These are phyloP conservation scores for Pachypeltis micranthus DNA, from an alignment of 1,140 invertebrate species.

Conservation along the genomic window DNA sequence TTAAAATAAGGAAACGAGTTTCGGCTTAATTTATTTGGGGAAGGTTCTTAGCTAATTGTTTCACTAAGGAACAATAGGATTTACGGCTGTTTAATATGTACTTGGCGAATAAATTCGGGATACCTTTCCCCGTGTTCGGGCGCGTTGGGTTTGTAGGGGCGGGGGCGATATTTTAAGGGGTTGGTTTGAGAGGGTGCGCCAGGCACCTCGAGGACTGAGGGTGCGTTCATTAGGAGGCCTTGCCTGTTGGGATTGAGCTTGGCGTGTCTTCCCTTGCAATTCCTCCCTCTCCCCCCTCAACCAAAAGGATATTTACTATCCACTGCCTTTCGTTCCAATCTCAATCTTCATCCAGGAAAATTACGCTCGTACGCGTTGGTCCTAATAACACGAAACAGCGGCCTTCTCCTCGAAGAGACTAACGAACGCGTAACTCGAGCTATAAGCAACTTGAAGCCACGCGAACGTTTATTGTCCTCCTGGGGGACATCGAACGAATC, in stretches of 20 bases:
- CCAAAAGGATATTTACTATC: conserved; percentile 1
- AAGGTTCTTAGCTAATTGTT: conserved; percentile 12
- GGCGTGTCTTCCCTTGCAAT: background rate
- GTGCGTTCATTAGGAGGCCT: conserved; percentile 2
- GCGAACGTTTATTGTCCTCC: no score
- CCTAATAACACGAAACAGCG: no score
- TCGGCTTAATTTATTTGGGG: conserved; percentile 12
- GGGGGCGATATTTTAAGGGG: background rate
- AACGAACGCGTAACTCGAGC: no score
- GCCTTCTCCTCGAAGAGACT: no score
- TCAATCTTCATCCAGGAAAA: background rate
- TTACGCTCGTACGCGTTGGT: no score
- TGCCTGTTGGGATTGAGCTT: conserved; percentile 1
- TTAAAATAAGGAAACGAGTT: conserved; percentile 15
- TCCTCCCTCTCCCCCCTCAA: background rate
- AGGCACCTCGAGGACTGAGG: background rate
- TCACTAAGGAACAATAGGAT: conserved; percentile 12
- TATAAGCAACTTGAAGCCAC: no score
- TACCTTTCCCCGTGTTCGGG: background rate
- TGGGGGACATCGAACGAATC: no score
- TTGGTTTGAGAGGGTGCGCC: background rate
- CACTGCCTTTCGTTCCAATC: background rate
- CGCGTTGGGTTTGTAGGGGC: background rate
- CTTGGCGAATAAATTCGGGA: conserved; percentile 9
- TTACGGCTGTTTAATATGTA: conserved; percentile 14